A percentile compares a stretch with the other conserved stretches of the same genome.
Evolutionary conservation across 92 coral and sea anemone species (phyloP).

Genomic region (Bergia puertoricense): DNA sequence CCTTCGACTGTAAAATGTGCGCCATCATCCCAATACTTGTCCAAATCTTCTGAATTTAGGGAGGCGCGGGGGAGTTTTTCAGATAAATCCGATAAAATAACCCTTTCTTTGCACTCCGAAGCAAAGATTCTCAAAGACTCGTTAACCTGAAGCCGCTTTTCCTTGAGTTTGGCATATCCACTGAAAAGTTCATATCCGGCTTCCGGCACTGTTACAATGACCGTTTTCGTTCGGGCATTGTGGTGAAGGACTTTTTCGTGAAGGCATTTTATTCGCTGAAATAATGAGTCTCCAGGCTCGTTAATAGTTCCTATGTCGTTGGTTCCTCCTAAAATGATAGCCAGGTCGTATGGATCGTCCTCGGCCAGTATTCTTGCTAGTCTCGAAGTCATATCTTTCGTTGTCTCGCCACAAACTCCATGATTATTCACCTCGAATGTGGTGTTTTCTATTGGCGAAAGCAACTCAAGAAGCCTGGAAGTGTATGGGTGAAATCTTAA

Average conservation of each 20-base stretch:
- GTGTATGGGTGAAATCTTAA: constrained; percentile 67
- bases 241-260: constrained; percentile 54
- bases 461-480: constrained; percentile 47
- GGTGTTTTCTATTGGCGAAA: constrained; percentile 28
- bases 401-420: constrained; percentile 73
- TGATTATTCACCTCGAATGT: constrained; percentile 60
- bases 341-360: constrained; percentile 67
- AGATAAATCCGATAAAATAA: constrained; percentile 65
- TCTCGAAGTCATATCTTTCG: constrained; percentile 57
- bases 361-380: constrained; percentile 49
- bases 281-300: constrained; percentile 53
- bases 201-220: constrained; percentile 71
- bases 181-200: constrained; percentile 61
- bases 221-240: constrained; percentile 47
- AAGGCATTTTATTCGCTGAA: constrained; percentile 53
- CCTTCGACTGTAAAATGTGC: constrained; percentile 81
- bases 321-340: constrained; percentile 81
- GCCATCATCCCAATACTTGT: constrained; percentile 74
- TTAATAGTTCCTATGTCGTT: constrained; percentile 60
- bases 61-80: constrained; percentile 64
- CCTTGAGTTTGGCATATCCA: constrained; percentile 61
- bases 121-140: constrained; percentile 58
- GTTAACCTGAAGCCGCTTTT: constrained; percentile 61
- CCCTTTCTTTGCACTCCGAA: constrained; percentile 25
- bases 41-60: constrained; percentile 53